Conservation (phyloP, 1,140 invertebrate genomes). For the Ruditapes philippinarum region DNA sequence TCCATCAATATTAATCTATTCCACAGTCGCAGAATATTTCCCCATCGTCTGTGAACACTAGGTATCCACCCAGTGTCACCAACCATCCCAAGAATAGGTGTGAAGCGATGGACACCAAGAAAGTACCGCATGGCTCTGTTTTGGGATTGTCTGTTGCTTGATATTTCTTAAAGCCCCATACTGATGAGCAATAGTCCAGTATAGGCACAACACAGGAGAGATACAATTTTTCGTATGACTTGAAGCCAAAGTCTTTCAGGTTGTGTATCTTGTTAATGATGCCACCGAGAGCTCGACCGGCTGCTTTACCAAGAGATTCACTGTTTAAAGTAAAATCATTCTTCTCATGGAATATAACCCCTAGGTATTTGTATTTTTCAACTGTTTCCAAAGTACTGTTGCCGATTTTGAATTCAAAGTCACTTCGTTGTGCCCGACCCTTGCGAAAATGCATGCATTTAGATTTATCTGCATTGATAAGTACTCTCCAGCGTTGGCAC, state of each 20-base stretch:
- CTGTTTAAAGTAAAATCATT: constrained; percentile 23
- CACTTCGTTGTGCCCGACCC: neutral
- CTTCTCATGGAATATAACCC: constrained; percentile 45
- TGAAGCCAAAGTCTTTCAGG: constrained; percentile 61
- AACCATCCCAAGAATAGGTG: constrained; percentile 54
- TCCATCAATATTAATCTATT: constrained; percentile 50
- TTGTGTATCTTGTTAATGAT: constrained; percentile 54
- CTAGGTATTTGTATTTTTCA: constrained; percentile 58
- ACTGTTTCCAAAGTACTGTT: constrained; percentile 29
- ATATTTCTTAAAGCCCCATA: constrained; percentile 56
- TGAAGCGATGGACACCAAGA: constrained; percentile 62
- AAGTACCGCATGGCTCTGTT: constrained; percentile 58
- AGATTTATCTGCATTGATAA: constrained; percentile 51
- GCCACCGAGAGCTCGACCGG: constrained; percentile 50
- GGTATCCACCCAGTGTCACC: constrained; percentile 60
- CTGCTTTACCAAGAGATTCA: constrained; percentile 21
- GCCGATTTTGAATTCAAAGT: constrained; percentile 32
- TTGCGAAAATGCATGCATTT: constrained; percentile 62
- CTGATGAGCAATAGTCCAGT: constrained; percentile 52
- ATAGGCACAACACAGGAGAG: constrained; percentile 50
- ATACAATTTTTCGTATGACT: constrained; percentile 59
- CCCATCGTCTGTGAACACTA: constrained; percentile 35
- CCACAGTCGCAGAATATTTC: constrained; percentile 50
- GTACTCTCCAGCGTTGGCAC: constrained; percentile 47
- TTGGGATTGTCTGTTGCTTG: constrained; percentile 60